Evolutionary conservation across 2,888 invertebrate genomes (phyloP), one percentile per base, ranked within the genome.

Genomic region (Argyra leucocephala): DNA sequence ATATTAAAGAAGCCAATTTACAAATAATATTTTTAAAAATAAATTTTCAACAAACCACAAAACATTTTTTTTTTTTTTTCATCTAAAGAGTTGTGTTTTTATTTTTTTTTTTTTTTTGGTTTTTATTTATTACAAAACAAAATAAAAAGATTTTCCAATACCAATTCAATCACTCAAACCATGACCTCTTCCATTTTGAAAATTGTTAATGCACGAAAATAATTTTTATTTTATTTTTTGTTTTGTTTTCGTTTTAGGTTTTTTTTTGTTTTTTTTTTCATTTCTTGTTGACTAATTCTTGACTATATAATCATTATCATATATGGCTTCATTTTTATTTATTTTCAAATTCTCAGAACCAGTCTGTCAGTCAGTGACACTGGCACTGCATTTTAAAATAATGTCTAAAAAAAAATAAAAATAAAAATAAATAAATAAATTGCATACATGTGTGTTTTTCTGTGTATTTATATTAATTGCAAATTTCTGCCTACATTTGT

Each of bases 361-460:
- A 48, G 48, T 48, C 48, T 48, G 48, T 48, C 48, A 48, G 48
- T 48, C 48, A 48, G 48, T 48, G 48, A 48, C 48, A 48, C 48
- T 48, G 48, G 48, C 48, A 48, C 48, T 48, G 48, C 15, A 48
- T 48, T 48, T 37, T 9, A 37, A 48, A 48, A 6, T 7, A 48
- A 48, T 48, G 12, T 48, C 18, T 18, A 48, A 48, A 48, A n/a
- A n/a, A n/a, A n/a, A n/a, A n/a, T n/a, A n/a, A n/a, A n/a, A 2
- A 48, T 48, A 48, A 5, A 48, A 15, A 48, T 48, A n/a, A n/a
- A n/a, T n/a, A 48, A 5, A 48, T 48, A 48, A 31, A 18, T 5
- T 48, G 12, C 15, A 37, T 5, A 12, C 18, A 31, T 7, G 31
- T 48, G 18, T 48, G 18, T 48, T 5, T 48, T 15, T 48, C 5